phyloP scores from a whole-genome alignment of 2,113 vertebrate genomes.

The Pteropus alecto region DNA sequence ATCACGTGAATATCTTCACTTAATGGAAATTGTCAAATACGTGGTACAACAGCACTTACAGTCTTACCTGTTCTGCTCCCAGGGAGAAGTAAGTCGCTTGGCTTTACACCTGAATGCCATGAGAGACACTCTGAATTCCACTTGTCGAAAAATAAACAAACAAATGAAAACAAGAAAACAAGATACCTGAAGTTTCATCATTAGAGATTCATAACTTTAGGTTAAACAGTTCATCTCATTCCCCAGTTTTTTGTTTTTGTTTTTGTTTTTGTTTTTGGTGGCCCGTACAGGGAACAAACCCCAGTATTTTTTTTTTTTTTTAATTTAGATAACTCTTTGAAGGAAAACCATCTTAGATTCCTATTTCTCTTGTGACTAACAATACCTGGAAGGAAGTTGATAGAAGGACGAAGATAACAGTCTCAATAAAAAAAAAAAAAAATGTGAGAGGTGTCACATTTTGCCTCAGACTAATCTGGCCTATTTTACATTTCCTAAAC shows the following conservation, averaged over 20 bases:
- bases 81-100: neutral
- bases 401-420: neutral
- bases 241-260: neutral
- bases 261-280: no score
- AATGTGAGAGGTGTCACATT: neutral
- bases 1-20: neutral
- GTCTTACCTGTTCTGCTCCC: neutral
- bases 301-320: no score
- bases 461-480: neutral
- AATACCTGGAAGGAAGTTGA: neutral
- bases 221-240: neutral
- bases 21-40: neutral
- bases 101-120: rapidly evolving
- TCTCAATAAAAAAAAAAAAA: neutral
- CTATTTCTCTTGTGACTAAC: neutral
- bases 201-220: neutral
- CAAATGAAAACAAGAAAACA: neutral
- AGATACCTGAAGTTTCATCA: neutral
- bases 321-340: neutral
- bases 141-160: neutral
- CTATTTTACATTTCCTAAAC: neutral
- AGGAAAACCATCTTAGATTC: neutral
- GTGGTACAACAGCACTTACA: neutral
- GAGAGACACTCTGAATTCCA: neutral
- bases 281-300: no score